phyloP scores from a whole-genome alignment of 2,113 vertebrate genomes.

The Nansenia antarctica region DNA sequence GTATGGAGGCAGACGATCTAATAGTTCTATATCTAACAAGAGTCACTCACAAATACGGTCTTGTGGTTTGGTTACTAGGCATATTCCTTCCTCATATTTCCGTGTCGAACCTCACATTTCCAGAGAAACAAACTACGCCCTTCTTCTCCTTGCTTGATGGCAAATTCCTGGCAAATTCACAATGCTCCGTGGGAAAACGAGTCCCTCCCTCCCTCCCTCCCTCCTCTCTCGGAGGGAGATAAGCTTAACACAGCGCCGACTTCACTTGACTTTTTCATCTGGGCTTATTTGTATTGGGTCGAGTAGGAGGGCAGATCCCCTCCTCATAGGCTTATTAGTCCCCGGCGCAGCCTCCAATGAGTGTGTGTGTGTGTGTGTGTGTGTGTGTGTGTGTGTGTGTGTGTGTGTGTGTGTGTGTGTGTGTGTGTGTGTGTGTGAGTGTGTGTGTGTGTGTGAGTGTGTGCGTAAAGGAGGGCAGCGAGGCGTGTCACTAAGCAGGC shows the following conservation, averaged over 20 bases:
- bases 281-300: conserved; percentile 24
- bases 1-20: not conserved
- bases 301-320: conserved; percentile 9
- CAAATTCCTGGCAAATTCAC: not conserved
- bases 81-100: not conserved
- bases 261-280: conserved; percentile 39
- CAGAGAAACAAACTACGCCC: no score
- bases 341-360: not conserved
- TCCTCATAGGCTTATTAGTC: no score
- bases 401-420: no score
- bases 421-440: no score
- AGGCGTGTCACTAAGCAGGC: conserved; percentile 27
- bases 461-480: conserved; percentile 36
- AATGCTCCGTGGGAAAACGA: conserved; percentile 22
- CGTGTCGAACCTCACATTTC: no score
- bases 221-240: not conserved
- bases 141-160: not conserved
- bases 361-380: no score
- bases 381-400: no score
- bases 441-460: no score
- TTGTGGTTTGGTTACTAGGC: no score
- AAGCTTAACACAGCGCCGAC: conserved; percentile 30
- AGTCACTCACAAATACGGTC: no score
- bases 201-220: not conserved
- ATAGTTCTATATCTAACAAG: no score